Evolutionary conservation across 1,140 invertebrate species (phyloP).

Genomic region (Formica exsecta): DNA sequence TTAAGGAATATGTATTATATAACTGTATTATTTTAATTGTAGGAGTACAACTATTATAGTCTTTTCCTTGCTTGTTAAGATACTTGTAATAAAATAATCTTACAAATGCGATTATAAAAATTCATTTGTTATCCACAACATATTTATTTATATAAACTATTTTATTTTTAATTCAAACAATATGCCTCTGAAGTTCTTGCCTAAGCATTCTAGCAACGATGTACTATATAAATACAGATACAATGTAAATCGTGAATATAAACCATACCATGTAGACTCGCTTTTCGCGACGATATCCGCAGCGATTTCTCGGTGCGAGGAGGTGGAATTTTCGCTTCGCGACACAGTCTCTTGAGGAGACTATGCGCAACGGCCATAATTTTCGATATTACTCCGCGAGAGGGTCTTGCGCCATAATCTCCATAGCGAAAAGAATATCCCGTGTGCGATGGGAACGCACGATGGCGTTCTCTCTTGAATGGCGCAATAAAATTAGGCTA

Average conservation of each 20-base stretch:
- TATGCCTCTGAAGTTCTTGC: not conserved
- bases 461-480: constrained; percentile 37
- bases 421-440: constrained; percentile 35
- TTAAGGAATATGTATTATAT: not conserved
- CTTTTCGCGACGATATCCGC: not conserved
- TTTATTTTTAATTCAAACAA: not conserved
- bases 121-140: not conserved
- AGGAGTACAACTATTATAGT: not conserved
- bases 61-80: not conserved
- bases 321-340: constrained; percentile 23
- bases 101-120: not conserved
- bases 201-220: not conserved
- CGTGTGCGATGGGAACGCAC: constrained; percentile 13
- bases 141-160: not conserved
- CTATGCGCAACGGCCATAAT: constrained; percentile 23
- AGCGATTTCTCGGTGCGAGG: not conserved
- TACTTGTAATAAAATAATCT: not conserved
- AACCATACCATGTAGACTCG: not conserved
- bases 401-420: constrained; percentile 30
- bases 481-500: constrained; percentile 74
- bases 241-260: not conserved
- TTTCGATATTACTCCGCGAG: constrained; percentile 35
- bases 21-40: not conserved
- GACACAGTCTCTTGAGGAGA: constrained; percentile 21
- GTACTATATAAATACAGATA: not conserved